phyloP scores from a whole-genome alignment of 1,140 invertebrate genomes.

The Eurosta solidaginis region DNA sequence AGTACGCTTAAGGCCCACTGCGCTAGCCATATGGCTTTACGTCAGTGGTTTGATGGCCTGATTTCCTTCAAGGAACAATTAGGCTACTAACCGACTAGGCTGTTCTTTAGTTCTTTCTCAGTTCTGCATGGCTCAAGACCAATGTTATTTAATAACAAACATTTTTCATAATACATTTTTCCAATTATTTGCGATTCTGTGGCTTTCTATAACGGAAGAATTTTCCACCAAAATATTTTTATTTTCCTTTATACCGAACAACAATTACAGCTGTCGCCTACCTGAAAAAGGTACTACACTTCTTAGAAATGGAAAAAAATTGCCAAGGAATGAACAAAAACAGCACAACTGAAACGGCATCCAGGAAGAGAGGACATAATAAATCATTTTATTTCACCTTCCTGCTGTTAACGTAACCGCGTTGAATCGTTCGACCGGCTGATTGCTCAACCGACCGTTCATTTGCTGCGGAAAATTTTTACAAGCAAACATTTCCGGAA shows the following conservation, averaged over 20 bases:
- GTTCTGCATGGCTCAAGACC: no score
- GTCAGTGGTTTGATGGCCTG: no score
- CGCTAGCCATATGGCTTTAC: no score
- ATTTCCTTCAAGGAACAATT: no score
- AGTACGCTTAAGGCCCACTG: no score
- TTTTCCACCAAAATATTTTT: background rate
- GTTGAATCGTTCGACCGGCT: background rate
- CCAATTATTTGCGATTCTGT: no score
- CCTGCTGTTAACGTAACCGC: background rate
- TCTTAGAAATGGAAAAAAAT: background rate
- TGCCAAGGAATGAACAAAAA: background rate
- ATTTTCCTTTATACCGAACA: background rate
- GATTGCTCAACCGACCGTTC: slow-evolving; percentile 6
- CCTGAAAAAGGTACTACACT: background rate
- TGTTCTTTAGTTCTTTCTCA: no score
- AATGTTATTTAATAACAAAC: no score
- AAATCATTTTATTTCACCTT: slow-evolving; percentile 28
- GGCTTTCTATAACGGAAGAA: no score
- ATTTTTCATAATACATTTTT: no score
- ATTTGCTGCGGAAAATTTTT: slow-evolving; percentile 12
- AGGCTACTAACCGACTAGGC: no score
- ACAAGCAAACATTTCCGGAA: slow-evolving; percentile 20
- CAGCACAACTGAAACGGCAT: background rate
- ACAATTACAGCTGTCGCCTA: slow-evolving; percentile 16
- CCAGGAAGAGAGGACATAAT: background rate